phyloP scores from a whole-genome alignment of 2,113 vertebrate genomes.

The Macaca mulatta region DNA sequence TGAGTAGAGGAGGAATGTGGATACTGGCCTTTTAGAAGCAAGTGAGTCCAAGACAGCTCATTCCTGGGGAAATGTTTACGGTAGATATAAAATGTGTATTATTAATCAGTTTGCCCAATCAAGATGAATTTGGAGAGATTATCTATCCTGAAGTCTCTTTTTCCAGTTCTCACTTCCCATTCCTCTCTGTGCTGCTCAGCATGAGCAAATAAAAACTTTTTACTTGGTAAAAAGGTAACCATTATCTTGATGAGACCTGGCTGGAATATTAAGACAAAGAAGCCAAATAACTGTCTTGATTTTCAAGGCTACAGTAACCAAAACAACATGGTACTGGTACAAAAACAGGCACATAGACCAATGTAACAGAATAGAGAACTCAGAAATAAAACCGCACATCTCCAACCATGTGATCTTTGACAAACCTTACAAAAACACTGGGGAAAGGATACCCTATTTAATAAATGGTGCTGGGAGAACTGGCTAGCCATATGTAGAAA shows the following conservation, averaged over 20 bases:
- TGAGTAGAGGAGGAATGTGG: conserved; percentile 53
- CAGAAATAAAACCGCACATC: too few relatives aligned
- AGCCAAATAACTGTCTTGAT: neutral
- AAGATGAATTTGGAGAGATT: neutral
- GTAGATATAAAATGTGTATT: neutral
- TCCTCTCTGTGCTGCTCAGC: neutral
- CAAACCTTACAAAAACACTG: too few relatives aligned
- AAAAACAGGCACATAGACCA: too few relatives aligned
- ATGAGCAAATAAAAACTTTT: neutral
- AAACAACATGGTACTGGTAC: too few relatives aligned
- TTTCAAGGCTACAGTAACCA: too few relatives aligned
- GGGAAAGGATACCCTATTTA: too few relatives aligned
- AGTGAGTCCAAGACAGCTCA: neutral
- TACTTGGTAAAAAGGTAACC: neutral
- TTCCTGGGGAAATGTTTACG: neutral
- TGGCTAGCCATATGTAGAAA: too few relatives aligned
- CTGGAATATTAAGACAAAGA: neutral
- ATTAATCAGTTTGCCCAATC: neutral
- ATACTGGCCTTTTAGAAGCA: neutral
- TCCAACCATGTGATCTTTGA: too few relatives aligned
- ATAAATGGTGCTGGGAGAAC: too few relatives aligned
- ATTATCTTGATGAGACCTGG: neutral
- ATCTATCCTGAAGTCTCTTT: neutral
- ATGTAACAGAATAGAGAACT: too few relatives aligned
- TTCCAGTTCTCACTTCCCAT: neutral